Evolutionary conservation across 2,113 vertebrate genomes (phyloP).

Genomic region (Murina feae): DNA sequence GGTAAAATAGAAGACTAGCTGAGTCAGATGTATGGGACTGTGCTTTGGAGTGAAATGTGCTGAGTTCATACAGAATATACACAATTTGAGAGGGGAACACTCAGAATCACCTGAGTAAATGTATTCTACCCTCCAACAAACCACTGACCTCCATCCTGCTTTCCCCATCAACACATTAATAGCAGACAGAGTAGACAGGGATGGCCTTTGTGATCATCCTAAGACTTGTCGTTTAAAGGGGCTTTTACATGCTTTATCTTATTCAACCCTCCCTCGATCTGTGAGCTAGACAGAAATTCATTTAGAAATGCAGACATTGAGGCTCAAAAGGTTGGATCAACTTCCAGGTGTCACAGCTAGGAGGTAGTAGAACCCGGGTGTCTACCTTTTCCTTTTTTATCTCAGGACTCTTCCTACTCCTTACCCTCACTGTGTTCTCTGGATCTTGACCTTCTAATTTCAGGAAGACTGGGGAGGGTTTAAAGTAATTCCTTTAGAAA

Average conservation of each 20-base stretch:
- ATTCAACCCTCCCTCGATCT: neutral
- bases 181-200: neutral
- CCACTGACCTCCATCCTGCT: neutral
- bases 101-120: neutral
- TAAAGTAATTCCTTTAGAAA: neutral
- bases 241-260: neutral
- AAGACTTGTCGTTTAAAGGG: neutral
- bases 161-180: neutral
- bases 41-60: neutral
- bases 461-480: neutral
- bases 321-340: neutral
- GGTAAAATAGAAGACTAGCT: neutral
- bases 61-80: neutral
- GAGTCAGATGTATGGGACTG: neutral
- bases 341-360: neutral
- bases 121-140: neutral
- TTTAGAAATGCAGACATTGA: neutral
- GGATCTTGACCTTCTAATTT: neutral
- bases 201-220: neutral
- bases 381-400: neutral
- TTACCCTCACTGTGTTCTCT: neutral
- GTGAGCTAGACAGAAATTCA: neutral
- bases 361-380: accelerated
- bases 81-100: neutral
- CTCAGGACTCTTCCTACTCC: neutral